Conservation (phyloP, 2,113 vertebrate species). For the Orientallactaga bullata region DNA sequence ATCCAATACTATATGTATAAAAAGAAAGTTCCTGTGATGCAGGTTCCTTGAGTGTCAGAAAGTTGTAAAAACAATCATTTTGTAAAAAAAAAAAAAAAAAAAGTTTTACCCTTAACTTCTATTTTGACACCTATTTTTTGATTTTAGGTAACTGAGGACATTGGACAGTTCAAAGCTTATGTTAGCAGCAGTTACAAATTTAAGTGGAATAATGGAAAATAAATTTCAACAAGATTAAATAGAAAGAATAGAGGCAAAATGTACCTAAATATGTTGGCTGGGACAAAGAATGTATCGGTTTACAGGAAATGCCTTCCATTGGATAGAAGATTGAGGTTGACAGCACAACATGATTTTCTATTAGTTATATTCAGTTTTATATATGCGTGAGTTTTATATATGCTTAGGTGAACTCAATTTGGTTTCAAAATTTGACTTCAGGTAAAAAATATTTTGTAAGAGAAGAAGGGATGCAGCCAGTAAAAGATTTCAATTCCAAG, state of each 20-base stretch:
- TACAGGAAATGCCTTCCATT: background rate
- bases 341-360: background rate
- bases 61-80: background rate
- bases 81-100: background rate
- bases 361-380: background rate
- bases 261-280: background rate
- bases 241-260: background rate
- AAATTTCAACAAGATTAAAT: constrained; percentile 10
- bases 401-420: background rate
- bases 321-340: background rate
- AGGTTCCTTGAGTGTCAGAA: background rate
- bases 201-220: background rate
- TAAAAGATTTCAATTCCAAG: constrained; percentile 24
- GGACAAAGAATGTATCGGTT: background rate
- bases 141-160: background rate
- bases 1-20: background rate
- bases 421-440: constrained; percentile 26
- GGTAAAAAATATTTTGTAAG: background rate
- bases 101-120: background rate
- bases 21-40: background rate
- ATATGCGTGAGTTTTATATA: background rate
- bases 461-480: background rate
- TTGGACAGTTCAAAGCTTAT: background rate
- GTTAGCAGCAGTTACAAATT: background rate
- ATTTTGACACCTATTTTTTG: background rate